Evolutionary conservation across 2,113 vertebrate genomes (phyloP), one percentile per base, ranked within the genome.

Genomic region (Gasterosteus nipponicus): DNA sequence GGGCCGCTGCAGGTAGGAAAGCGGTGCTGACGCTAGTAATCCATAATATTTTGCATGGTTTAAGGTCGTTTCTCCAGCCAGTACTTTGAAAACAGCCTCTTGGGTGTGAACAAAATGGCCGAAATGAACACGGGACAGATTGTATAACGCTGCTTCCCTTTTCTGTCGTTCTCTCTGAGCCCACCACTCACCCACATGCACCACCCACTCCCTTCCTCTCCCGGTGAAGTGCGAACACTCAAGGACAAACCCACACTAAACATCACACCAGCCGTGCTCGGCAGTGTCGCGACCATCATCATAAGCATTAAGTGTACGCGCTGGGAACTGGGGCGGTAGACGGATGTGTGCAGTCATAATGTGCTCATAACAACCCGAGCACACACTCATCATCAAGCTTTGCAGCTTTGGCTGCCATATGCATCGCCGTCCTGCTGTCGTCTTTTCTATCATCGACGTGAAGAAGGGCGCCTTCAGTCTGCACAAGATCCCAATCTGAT

Each of bases 1-100:
- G 98, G 98, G 15, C 98, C 98, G 0, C 94, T 99, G 39, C 98
- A 99, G 97, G 98, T 99, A 89, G 10, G 86, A 69, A 51, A 54
- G 16, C 51, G 35, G 19, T 16, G 10, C 39, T 3, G 7, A 29
- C 38, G 16, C 31, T 38, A 56, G 10, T 41, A 1, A 42, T 38
- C 7, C 35, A 38, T 38, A 38, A 38, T 7, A 38, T 38, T 38
- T 26, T 42, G 29, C 42, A 7, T 41, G 41, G 26, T 35, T 73
- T 73, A 62, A 67, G 22, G 56, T 47, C 59, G 62, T 42, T 18
- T 41, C 46, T 65, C 62, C 57, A 44, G 54, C 44, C 33, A 1
- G 7, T 10, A 10, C 6, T 65, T 38, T 56, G 49, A 60, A 58
- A 67, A 41, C 61, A 56, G 38, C 54, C 33, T 19, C 70, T 54